Base-by-base conservation (phyloP, 2,797 vertebrate species). In the Siniperca undulata region DNA sequence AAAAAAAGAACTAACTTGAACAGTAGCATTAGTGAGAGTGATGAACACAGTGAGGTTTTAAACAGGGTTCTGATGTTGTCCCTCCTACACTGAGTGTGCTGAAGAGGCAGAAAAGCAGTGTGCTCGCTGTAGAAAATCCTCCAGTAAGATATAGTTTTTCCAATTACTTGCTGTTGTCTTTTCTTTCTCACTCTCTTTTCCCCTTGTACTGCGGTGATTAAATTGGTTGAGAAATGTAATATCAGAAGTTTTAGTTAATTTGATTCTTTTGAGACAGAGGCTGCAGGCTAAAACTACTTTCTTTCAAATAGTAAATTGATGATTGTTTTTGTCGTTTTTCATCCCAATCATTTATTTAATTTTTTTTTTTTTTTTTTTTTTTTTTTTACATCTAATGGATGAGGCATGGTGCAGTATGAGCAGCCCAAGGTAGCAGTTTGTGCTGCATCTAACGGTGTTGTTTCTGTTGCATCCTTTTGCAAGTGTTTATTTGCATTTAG, bases 251-350 rank as follows among this genome's bases (percentile, higher is more conserved):
- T 92, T 80, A 90, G 80, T 91, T 92, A 90, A 94, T 94, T 93
- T 5, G 60, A 92, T 95, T 93, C 80, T 93, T 89, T 77, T 77
- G 82, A 90, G 83, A 89, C 83, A 50, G 66, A 80, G 52, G 91
- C 93, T 89, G 78, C 73, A 46, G 93, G 92, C 86, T 76, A 77
- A 83, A 87, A 82, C 82, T 81, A 85, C 83, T 93, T 93, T 88
- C 83, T 92, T 87, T 94, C 88, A 94, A 89, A 88, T 80, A 56
- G 86, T 81, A 93, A 94, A 94, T 94, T 91, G 91, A 88, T 93
- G 82, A 94, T 94, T 93, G 92, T 92, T 93, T 87, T 91, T 93
- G 92, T 84, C 90, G 19, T 93, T 94, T 94, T 92, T 93, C 90
- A 93, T 94, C 84, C 86, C 73, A 77, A 79, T 82, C 7, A 36